Evolutionary conservation across 2,797 vertebrate species (phyloP), one percentile per base, ranked within the genome.

Genomic region (Denticeps clupeoides): DNA sequence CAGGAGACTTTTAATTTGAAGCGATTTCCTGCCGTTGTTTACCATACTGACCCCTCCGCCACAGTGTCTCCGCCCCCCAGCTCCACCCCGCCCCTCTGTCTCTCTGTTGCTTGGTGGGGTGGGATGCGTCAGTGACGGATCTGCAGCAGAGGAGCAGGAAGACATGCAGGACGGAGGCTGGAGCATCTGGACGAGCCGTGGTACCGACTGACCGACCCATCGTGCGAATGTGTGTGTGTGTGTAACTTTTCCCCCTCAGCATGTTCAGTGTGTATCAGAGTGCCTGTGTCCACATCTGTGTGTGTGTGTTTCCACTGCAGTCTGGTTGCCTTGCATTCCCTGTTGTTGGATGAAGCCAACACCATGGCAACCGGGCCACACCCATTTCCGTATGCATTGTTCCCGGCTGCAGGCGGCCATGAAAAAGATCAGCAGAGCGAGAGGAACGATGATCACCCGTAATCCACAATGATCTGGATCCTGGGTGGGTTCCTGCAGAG

Each of bases 111-210:
- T n/a, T n/a, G n/a, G n/a, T n/a, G n/a, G n/a, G n/a, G n/a, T n/a
- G n/a, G n/a, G n/a, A n/a, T 28, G 24, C 32, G 35, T 43, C 35
- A 16, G 47, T 21, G 15, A 21, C 11, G n/a, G 9, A 19, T 15
- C 42, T 45, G 28, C 18, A 45, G 24, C 52, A 50, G 50, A 71
- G 60, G 24, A 59, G 50, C 60, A 57, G 19, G 57, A 75, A 12
- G 47, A 41, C 78, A 97, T 97, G 93, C 92, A 97, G 90, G 88
- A 89, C 83, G 81, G 80, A 65, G 87, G 84, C 58, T 94, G 90
- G 91, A 96, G 85, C 88, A 77, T 87, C 84, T 98, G 93, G 92
- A 97, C 86, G 82, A 89, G 90, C 80, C 91, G 93, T 87, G 94
- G 94, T 98, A 98, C 86, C 76, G 57, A n/a, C 65, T 77, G 72